A percentile compares a stretch with the other conserved stretches of the same genome.
Conservation (phyloP, 2,888 invertebrate species). For the Cybosia mesomella region DNA sequence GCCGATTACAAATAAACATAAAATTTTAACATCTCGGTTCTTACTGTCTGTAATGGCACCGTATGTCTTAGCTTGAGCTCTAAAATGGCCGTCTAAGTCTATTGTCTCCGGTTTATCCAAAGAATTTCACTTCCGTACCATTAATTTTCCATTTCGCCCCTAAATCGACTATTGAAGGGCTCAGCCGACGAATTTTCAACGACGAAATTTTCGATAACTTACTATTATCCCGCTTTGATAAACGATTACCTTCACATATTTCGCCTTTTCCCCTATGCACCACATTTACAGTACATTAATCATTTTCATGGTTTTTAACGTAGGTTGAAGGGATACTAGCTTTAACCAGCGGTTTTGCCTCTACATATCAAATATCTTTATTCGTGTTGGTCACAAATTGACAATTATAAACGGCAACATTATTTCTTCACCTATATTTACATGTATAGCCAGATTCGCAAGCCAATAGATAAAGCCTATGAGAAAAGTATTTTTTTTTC, state of each 20-base stretch:
- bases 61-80: slow-evolving; percentile 61
- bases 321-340: neutral
- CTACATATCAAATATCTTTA: neutral
- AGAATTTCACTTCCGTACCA: slow-evolving; percentile 79
- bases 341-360: neutral
- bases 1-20: slow-evolving; percentile 33
- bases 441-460: no score
- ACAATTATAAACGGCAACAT: no score
- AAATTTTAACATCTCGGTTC: slow-evolving; percentile 36
- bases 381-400: neutral
- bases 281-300: slow-evolving; percentile 33
- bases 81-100: slow-evolving; percentile 62
- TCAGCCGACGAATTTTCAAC: slow-evolving; percentile 67
- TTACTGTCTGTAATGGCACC: slow-evolving; percentile 52
- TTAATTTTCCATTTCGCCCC: slow-evolving; percentile 80
- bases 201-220: slow-evolving; percentile 70
- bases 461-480: no score
- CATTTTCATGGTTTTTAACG: slow-evolving; percentile 25
- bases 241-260: slow-evolving; percentile 59
- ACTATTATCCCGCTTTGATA: slow-evolving; percentile 61
- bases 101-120: slow-evolving; percentile 73
- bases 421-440: no score
- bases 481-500: no score
- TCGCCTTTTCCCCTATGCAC: slow-evolving; percentile 41
- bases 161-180: slow-evolving; percentile 75